Conservation (phyloP, 2,888 invertebrate genomes). For the Zootermopsis nevadensis region DNA sequence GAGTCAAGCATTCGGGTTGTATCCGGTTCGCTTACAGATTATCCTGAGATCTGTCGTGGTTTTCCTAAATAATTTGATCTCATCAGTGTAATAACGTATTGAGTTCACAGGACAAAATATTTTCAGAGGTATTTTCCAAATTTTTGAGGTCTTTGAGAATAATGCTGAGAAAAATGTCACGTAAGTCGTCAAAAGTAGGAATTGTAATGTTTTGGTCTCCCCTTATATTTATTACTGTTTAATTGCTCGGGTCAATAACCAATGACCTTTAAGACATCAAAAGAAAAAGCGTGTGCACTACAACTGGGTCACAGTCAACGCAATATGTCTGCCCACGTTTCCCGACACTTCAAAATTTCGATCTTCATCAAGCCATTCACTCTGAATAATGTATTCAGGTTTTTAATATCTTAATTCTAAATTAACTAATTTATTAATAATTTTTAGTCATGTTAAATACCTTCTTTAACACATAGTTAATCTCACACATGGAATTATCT, state of each 20-base stretch:
- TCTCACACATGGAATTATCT: background rate
- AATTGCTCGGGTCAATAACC: slow-evolving; percentile 22
- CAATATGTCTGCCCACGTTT: no score
- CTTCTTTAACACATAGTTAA: background rate
- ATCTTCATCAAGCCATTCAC: background rate
- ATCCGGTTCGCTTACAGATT: no score
- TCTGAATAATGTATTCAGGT: background rate
- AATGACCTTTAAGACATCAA: background rate
- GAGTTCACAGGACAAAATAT: no score
- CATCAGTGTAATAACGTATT: no score
- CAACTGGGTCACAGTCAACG: background rate
- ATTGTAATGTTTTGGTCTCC: background rate
- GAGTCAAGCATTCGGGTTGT: no score
- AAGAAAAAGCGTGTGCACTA: background rate
- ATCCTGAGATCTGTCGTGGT: no score
- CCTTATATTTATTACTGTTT: background rate
- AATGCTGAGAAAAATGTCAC: no score
- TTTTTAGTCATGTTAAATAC: background rate
- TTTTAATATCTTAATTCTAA: background rate
- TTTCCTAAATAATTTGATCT: no score
- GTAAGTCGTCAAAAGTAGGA: no score
- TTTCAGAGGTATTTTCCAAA: no score
- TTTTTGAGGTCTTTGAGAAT: no score
- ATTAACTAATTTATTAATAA: background rate
- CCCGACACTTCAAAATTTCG: background rate